Conservation (phyloP, 1,140 invertebrate genomes). For the Neotoxoptera formosana region DNA sequence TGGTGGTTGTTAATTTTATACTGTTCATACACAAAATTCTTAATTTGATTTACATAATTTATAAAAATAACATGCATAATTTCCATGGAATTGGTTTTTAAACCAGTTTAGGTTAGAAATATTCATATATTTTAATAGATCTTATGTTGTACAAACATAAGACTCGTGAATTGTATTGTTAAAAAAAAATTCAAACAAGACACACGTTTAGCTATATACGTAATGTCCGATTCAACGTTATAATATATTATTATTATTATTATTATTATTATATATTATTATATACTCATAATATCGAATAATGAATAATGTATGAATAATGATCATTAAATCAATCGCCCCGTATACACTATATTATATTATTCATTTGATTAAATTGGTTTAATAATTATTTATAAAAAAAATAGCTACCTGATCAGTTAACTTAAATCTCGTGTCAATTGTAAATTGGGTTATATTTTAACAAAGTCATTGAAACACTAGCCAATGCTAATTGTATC, state of each 20-base stretch:
- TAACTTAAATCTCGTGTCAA: neutral
- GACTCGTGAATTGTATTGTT: neutral
- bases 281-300: no score
- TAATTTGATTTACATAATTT: neutral
- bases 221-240: neutral
- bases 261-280: no score
- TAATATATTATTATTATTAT: no score
- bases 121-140: no score
- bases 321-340: neutral
- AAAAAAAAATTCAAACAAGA: neutral
- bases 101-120: no score
- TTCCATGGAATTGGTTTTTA: neutral
- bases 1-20: neutral
- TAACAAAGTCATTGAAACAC: neutral
- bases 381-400: neutral
- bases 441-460: neutral
- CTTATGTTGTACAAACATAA: neutral
- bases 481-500: neutral
- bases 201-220: no score
- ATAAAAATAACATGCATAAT: neutral
- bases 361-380: neutral
- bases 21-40: neutral
- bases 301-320: neutral
- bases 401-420: neutral
- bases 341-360: neutral